Base-by-base conservation (phyloP, 2,888 invertebrate genomes). In the Patella pellucida region DNA sequence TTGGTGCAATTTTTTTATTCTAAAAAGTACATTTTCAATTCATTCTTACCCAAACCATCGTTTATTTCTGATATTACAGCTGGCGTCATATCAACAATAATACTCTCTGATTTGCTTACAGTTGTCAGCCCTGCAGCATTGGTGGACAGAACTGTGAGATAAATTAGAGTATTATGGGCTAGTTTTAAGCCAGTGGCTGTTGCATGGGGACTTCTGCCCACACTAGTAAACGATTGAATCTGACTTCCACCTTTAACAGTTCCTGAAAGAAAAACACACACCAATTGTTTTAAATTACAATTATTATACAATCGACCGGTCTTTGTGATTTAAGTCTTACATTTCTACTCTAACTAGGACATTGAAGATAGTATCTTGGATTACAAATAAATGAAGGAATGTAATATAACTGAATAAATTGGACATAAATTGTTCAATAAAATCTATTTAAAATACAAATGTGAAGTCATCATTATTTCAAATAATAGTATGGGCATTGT, bases 141-240 rank as follows among this genome's bases (percentile, higher is more conserved):
- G 1, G 82, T 82, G 7, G 85, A 85, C 27, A 84, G 75, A 16
- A 86, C 84, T n/a, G 85, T 84, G 31, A 86, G 74, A 71, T 80
- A 81, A 11, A 86, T 78, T 19, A 75, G 75, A 15, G 83, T 77
- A 68, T 81, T 80, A 73, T 85, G 84, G 11, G 79, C 76, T n/a
- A 85, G 80, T 16, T 73, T 75, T 51, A 84, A 73, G 14, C 80
- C 78, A 19, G 76, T 76, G 19, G 78, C 78, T 51, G 73, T 73
- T 5, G 81, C 84, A 79, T 83, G 84, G 4, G 77, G 82, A 19
- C 77, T 76, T 52, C 71, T 69, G 11, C 86, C 85, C 4, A 82
- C 83, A 71, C 81, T 82, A 31, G 54, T 73, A 71, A 80, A 83
- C 2, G 69, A 72, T 62, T 83, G 82, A 7, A 82, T 76, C 68